Base-by-base conservation (phyloP, 2,888 invertebrate species). In the Homarus gammarus region DNA sequence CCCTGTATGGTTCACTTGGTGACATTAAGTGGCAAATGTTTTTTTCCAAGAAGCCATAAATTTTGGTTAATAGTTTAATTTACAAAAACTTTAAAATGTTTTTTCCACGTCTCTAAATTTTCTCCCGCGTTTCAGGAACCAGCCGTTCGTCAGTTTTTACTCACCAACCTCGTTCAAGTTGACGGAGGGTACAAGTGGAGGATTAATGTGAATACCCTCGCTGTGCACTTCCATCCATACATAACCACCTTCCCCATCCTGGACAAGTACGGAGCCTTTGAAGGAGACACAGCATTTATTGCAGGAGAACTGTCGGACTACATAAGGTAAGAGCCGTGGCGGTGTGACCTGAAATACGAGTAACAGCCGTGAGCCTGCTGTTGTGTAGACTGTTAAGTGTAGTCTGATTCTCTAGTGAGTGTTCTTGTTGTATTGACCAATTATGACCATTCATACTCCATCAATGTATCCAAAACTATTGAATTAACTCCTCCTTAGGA, bases 91-190 rank as follows among this genome's bases (percentile, higher is more conserved):
- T 77, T 83, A 56, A 89, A 18, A 40, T 64, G 38, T 33, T 31
- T 61, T 33, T 27, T 3, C 36, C n/a, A n/a, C 31, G 6, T 61
- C 22, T 36, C 18, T 61, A 33, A 31, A 10, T 36, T 31, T 18
- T 51, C 2, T 12, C n/a, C 44, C 38, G 12, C 27, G 38, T 72
- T 49, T 33, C 89, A 92, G 92, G 92, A 90, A 27, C 10, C 36
- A 2, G 75, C 84, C 27, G 77, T 95, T 33, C 94, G 95, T 22
- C 94, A 97, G 93, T 99, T 99, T 93, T 94, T 99, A 33, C 95
- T 98, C 89, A 97, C 97, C 40, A 99, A 99, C 94, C 94, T 99
- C 83, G 95, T 96, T n/a, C 96, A 96, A 93, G 31, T 78, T 5
- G 94, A 95, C 82, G 96, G 95, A 8, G 94, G 95, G 56, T 96